Evolutionary conservation across 2,797 vertebrate species (phyloP).

Genomic region (Macropus fuliginosus): DNA sequence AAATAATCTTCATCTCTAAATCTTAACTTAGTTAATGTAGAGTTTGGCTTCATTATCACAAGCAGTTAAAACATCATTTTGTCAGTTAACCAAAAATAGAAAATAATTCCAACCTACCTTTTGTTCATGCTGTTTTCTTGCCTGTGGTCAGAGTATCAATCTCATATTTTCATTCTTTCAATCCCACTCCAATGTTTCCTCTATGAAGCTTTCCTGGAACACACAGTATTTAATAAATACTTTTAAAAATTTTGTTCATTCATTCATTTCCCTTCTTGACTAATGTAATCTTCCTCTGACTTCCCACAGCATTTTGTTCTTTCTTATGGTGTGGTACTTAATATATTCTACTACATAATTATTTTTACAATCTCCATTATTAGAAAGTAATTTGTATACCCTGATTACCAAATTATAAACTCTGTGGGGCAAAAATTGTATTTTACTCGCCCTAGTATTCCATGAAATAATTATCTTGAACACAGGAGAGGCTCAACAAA

Average conservation of each 20-base stretch:
- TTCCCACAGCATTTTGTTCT: background rate
- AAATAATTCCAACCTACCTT: background rate
- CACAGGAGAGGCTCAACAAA: background rate
- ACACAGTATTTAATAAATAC: background rate
- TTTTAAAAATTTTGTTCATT: background rate
- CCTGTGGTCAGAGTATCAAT: background rate
- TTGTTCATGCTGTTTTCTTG: background rate
- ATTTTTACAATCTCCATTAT: background rate
- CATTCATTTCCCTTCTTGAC: background rate
- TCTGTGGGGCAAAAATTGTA: background rate
- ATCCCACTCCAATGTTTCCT: background rate
- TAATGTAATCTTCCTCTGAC: background rate
- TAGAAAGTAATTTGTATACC: background rate
- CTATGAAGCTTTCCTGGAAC: background rate
- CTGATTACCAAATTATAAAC: background rate
- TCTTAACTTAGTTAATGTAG: slow-evolving; percentile 17
- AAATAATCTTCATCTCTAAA: background rate
- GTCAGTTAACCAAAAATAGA: background rate
- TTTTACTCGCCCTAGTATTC: background rate
- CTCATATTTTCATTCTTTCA: background rate
- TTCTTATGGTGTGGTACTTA: background rate
- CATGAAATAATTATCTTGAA: background rate
- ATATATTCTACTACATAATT: background rate
- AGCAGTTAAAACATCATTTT: slow-evolving; percentile 20
- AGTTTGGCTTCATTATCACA: background rate